Percentiles rank a stretch among this genome's conserved stretches.
Conservation (phyloP, 2,797 vertebrate genomes). For the Parauchenoglanis punctatus region DNA sequence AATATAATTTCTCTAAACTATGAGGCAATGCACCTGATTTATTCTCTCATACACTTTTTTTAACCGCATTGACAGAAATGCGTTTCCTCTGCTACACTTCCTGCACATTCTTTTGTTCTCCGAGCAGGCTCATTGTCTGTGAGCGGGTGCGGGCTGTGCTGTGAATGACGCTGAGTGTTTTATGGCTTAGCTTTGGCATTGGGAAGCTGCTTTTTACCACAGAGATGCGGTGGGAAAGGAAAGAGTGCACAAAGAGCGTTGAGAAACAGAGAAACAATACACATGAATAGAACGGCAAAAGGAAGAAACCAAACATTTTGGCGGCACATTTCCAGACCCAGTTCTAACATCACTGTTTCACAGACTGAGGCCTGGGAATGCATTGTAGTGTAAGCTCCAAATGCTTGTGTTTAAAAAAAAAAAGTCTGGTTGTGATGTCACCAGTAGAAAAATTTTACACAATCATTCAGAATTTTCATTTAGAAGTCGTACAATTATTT, state of each 20-base stretch:
- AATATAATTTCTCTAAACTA: constrained; percentile 7
- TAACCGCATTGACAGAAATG: constrained; percentile 48
- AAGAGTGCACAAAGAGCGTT: constrained; percentile 38
- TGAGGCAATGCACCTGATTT: constrained; percentile 6
- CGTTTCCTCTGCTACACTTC: constrained; percentile 72
- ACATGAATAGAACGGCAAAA: neutral
- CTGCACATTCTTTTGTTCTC: constrained; percentile 70
- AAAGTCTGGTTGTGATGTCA: neutral
- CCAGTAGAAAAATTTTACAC: neutral
- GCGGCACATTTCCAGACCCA: neutral
- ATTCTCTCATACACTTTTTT: constrained; percentile 26
- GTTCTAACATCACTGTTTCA: neutral
- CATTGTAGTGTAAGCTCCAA: neutral
- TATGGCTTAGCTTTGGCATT: constrained; percentile 72
- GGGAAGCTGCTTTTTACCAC: neutral
- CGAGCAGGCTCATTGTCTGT: constrained; percentile 75
- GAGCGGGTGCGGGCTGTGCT: constrained; percentile 65
- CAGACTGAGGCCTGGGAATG: neutral
- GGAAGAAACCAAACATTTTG: neutral
- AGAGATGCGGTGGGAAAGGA: constrained; percentile 34
- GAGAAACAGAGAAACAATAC: constrained; percentile 39
- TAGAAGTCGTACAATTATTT: too few species aligned
- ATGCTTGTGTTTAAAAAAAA: neutral
- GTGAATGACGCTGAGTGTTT: constrained; percentile 82
- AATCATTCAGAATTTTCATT: too few species aligned